A percentile compares a stretch with the other conserved stretches of the same genome.
These are phyloP conservation scores for Neoascia interrupta DNA, from an alignment of 2,888 invertebrate genomes.

Conservation along the genomic window DNA sequence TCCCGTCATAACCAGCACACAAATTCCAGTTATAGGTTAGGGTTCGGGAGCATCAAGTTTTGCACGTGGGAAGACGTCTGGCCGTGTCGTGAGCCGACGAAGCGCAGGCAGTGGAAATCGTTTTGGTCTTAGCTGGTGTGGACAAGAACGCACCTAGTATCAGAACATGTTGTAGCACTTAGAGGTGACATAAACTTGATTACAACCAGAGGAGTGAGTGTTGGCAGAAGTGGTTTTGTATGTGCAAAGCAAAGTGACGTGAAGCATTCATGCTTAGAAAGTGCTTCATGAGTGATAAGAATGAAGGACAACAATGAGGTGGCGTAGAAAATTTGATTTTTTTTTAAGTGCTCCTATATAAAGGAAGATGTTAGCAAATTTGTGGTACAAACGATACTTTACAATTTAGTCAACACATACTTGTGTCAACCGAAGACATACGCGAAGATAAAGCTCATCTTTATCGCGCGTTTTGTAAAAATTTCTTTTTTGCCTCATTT, in stretches of 20 bases:
- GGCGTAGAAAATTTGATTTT: too few relatives aligned
- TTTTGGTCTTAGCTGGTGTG: conserved; percentile 17
- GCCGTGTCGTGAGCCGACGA: not conserved
- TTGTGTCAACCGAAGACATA: too few relatives aligned
- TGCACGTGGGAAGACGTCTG: conserved; percentile 49
- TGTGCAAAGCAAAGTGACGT: conserved; percentile 42
- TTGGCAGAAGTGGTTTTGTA: conserved; percentile 49
- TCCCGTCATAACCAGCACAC: conserved; percentile 45
- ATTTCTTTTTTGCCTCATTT: too few relatives aligned
- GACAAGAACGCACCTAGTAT: conserved; percentile 20
- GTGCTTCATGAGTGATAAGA: conserved; percentile 9
- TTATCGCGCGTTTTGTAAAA: too few relatives aligned
- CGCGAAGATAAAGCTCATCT: too few relatives aligned
- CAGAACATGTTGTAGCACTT: conserved; percentile 55
- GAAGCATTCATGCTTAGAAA: conserved; percentile 43
- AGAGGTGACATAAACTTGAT: conserved; percentile 62
- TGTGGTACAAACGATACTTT: too few relatives aligned
- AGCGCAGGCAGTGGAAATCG: conserved; percentile 15
- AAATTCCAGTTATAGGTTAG: conserved; percentile 44
- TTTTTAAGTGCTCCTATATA: too few relatives aligned
- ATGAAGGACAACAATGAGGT: too few relatives aligned
- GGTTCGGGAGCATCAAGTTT: conserved; percentile 26
- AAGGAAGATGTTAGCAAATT: too few relatives aligned
- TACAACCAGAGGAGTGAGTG: conserved; percentile 41
- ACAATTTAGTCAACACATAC: too few relatives aligned